These are phyloP conservation scores for Pachypeltis micranthus DNA, from an alignment of 1,140 invertebrate species.

Conservation along the genomic window DNA sequence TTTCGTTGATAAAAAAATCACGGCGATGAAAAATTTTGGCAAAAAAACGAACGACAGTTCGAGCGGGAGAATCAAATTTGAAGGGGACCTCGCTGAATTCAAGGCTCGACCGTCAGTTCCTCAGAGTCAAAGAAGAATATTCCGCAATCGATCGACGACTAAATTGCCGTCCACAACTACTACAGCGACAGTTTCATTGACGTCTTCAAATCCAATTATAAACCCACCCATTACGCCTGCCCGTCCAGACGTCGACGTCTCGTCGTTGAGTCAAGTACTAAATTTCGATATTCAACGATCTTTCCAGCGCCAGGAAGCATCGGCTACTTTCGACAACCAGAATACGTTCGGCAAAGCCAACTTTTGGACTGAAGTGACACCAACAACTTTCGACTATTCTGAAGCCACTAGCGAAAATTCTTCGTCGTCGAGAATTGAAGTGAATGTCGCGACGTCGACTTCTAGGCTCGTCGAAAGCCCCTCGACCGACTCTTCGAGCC, in stretches of 20 bases:
- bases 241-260: not conserved
- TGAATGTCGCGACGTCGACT: not conserved
- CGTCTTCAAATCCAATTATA: not conserved
- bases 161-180: not conserved
- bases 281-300: not conserved
- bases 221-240: not conserved
- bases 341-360: not conserved
- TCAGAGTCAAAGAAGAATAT: not conserved
- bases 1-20: not conserved
- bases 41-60: not conserved
- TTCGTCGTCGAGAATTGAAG: not conserved
- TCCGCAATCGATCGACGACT: not conserved
- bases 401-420: not conserved
- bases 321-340: not conserved
- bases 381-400: not conserved
- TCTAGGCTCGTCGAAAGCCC: not conserved
- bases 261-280: not conserved
- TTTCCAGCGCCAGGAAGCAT: not conserved
- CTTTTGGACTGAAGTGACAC: not conserved
- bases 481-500: not conserved
- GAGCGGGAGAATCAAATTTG: not conserved
- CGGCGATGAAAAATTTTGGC: constrained; percentile 1
- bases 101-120: not conserved
- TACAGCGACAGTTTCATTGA: not conserved
- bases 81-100: not conserved